Evolutionary conservation across 2,113 vertebrate genomes (phyloP).

Genomic region (Platichthys flesus): DNA sequence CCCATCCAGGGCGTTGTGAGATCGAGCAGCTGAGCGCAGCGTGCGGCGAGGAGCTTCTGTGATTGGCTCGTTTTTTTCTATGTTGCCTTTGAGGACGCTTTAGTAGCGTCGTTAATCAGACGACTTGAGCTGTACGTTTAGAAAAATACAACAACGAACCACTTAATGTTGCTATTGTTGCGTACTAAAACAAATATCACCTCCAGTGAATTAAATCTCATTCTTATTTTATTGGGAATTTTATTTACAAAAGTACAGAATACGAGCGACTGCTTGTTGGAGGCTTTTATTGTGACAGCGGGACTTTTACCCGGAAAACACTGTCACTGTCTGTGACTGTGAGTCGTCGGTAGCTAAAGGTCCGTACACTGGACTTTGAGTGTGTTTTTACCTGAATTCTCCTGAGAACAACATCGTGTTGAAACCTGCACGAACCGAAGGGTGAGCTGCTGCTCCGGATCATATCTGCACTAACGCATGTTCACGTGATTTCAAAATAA

Average conservation of each 20-base stretch:
- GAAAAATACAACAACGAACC: neutral
- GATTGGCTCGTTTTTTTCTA: slow-evolving; percentile 52
- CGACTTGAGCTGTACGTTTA: neutral
- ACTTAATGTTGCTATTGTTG: neutral
- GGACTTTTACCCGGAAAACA: slow-evolving; percentile 33
- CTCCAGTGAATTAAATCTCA: neutral
- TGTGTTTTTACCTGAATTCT: neutral
- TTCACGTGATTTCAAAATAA: neutral
- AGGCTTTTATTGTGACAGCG: slow-evolving; percentile 71
- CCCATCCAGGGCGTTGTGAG: slow-evolving; percentile 1
- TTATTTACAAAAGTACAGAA: neutral
- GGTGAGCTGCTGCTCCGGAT: slow-evolving; percentile 30
- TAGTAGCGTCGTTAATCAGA: neutral
- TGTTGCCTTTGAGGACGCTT: slow-evolving; percentile 36
- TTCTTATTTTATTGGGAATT: neutral
- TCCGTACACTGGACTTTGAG: neutral
- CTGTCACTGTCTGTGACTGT: neutral
- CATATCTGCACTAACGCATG: neutral
- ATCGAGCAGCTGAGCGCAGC: neutral
- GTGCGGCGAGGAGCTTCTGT: neutral
- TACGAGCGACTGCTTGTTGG: rapidly evolving
- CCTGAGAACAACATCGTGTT: neutral
- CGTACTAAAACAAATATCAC: no score
- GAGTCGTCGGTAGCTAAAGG: slow-evolving; percentile 5
- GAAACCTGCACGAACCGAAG: slow-evolving; percentile 10